Evolutionary conservation across 2,113 vertebrate species (phyloP), one percentile per base, ranked within the genome.

Genomic region (Sebastes schlegelii): DNA sequence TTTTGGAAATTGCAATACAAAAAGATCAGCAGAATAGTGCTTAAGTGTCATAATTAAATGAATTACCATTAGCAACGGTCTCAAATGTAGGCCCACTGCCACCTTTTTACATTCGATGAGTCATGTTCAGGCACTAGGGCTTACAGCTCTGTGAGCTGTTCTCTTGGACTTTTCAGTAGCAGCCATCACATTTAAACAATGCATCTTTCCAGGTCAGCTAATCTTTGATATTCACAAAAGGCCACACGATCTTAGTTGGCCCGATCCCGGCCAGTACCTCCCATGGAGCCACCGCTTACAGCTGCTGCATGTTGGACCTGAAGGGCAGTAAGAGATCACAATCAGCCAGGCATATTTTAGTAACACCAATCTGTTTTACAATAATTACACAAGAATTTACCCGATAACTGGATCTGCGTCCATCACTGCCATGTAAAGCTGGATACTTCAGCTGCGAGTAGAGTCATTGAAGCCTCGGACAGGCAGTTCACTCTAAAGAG

Each of bases 401-500:
- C 80, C 51, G 85, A 51, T 11, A 26, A 8, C 21, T 58, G 67
- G 23, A 61, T 8, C 57, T 65, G 51, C 73, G 42, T 8, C 16
- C 0, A 2, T 23, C 45, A 14, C 54, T 43, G 67, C 17, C 52
- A 48, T 34, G 45, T 19, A 12, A 45, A 80, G 46, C 69, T 2
- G 14, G 43, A 65, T 40, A 64, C 60, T 57, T 83, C 16, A 63
- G 51, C 42, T 45, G 16, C 5, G 34, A 65, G 4, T 60, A 69
- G 75, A 79, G 86, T 82, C 34, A 86, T 23, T 49, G 46, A 81
- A 49, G 51, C 43, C 43, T 70, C 72, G 9, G 6, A 21, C 55
- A 8, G 72, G 83, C 86, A 40, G 58, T 19, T 94, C 82, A 93
- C 4, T 79, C 93, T 94, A 84, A 10, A 90, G 77, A 90, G 62